phyloP scores from a whole-genome alignment of 1,140 invertebrate species.

The Bombus pascuorum region DNA sequence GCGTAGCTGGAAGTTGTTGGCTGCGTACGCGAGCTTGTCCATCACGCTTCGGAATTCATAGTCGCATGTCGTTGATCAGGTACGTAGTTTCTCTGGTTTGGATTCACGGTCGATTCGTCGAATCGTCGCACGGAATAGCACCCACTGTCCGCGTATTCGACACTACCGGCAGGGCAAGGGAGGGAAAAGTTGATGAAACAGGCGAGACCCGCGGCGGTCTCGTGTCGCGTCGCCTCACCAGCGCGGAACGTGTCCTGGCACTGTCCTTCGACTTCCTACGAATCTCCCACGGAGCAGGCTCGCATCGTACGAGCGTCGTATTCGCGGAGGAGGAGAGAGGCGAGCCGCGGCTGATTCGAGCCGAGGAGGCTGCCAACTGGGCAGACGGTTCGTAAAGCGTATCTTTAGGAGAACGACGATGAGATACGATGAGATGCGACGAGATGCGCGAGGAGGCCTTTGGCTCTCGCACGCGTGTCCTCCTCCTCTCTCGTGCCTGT shows the following conservation, averaged over 20 bases:
- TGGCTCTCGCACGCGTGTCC: constrained; percentile 25
- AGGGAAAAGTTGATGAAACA: constrained; percentile 3
- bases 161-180: not conserved
- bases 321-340: not conserved
- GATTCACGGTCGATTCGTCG: not conserved
- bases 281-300: constrained; percentile 37
- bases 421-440: constrained; percentile 3
- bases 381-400: not conserved
- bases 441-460: constrained; percentile 7
- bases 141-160: constrained; percentile 46
- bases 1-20: constrained; percentile 51
- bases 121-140: constrained; percentile 30
- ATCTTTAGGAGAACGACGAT: not conserved
- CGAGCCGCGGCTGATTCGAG: not conserved
- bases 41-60: constrained; percentile 59
- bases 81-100: not conserved
- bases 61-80: constrained; percentile 33
- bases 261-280: constrained; percentile 34
- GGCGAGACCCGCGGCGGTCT: constrained; percentile 16
- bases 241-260: constrained; percentile 39
- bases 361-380: not conserved
- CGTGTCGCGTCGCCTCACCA: constrained; percentile 38
- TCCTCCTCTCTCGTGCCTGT: constrained; percentile 23
- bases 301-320: constrained; percentile 40
- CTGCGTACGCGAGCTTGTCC: constrained; percentile 54